Evolutionary conservation across 1,140 invertebrate genomes (phyloP).

Genomic region (Dendrolimus punctatus): DNA sequence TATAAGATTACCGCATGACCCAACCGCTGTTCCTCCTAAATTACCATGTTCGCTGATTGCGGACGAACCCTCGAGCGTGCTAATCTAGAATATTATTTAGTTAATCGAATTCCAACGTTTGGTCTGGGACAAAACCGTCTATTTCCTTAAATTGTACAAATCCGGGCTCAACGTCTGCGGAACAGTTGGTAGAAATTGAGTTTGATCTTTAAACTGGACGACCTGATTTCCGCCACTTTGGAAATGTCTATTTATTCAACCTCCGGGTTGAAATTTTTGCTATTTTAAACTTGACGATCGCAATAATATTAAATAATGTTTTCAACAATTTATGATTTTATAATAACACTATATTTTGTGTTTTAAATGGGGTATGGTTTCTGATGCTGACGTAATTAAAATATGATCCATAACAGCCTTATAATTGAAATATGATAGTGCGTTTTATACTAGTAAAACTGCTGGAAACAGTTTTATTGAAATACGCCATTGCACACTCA

Average conservation of each 20-base stretch:
- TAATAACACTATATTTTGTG: no score
- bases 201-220: conserved; percentile 12
- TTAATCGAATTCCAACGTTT: conserved; percentile 21
- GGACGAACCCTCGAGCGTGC: conserved; percentile 7
- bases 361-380: no score
- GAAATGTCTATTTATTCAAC: conserved; percentile 9
- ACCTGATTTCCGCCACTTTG: conserved; percentile 8
- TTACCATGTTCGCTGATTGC: conserved; percentile 13
- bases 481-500: no score
- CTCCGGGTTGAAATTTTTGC: neutral
- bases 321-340: no score
- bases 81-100: conserved; percentile 14
- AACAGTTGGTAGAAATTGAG: conserved; percentile 19
- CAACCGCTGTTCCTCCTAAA: conserved; percentile 4
- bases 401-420: no score
- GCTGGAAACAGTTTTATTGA: no score
- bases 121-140: conserved; percentile 4
- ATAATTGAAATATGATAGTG: no score
- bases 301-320: no score
- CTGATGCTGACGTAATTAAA: no score
- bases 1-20: no score
- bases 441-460: no score
- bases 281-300: no score
- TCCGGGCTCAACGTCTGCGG: conserved; percentile 9
- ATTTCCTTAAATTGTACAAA: conserved; percentile 8